Base-by-base conservation (phyloP, 1,140 invertebrate genomes). In the Cylas formicarius region DNA sequence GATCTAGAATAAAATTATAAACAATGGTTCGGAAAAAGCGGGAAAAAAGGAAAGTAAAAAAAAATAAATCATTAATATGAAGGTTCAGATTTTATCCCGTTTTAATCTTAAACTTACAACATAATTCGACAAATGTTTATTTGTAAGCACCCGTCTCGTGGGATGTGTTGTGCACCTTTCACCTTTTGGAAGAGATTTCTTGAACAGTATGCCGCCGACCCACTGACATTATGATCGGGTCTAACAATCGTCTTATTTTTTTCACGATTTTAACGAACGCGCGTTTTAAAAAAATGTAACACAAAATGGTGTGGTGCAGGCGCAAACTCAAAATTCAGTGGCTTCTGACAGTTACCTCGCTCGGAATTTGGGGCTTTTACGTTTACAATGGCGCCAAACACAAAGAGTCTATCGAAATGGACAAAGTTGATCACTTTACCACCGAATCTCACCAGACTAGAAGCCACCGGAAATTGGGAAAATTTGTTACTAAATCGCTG, bases 401-500 rank as follows among this genome's bases (percentile, higher is more conserved):
- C 6, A 48, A 35, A 21, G 43, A 48, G 20, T 27, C 46, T 19
- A 14, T 48, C 13, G 23, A 42, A 35, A 48, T 42, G 4, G 13
- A 3, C 18, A 42, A 18, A 19, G 26, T 11, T 22, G 4, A 14
- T 20, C 14, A 17, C 0, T 17, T 18, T 35, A 28, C 35, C 7
- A 43, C 34, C 4, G 39, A 42, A 42, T 9, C 18, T 20, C 21
- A 16, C 8, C 4, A 14, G 3, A 9, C 46, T 8, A 26, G 3
- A 13, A 37, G 9, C 31, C 14, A 18, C 11, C 17, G 13, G 7
- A 27, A 10, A 13, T n/a, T n/a, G n/a, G n/a, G n/a, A n/a, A 49
- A 44, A 19, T 36, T 49, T 22, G 70, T 75, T 10, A 78, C 76
- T 1, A 75, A 75, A 33, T 77, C 75, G 2, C 56, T 78, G 2